Percentiles rank a stretch among this genome's conserved stretches.
These are phyloP conservation scores for Odocoileus virginianus DNA, from an alignment of 2,113 vertebrate genomes.

Conservation along the genomic window DNA sequence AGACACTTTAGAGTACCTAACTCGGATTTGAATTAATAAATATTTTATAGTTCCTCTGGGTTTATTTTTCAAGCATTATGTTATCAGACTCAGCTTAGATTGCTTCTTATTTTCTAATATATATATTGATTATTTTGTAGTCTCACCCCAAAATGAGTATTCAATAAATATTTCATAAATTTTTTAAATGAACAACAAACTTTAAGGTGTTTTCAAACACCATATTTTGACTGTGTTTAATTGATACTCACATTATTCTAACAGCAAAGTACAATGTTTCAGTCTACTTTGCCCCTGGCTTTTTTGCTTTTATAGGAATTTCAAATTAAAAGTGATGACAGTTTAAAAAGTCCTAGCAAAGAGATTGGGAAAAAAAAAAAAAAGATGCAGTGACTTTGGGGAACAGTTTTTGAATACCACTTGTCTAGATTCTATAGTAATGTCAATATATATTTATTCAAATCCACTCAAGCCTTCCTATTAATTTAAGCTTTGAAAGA, in stretches of 20 bases:
- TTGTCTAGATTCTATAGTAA: neutral
- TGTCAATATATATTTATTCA: neutral
- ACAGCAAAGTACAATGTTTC: neutral
- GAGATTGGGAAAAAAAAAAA: neutral
- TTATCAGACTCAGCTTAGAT: neutral
- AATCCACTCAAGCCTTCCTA: neutral
- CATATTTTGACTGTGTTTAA: neutral
- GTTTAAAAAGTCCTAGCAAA: conserved; percentile 1
- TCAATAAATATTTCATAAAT: conserved; percentile 47
- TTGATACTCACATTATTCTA: conserved; percentile 19
- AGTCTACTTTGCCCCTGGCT: neutral
- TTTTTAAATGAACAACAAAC: conserved; percentile 28
- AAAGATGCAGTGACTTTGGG: neutral
- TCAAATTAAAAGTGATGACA: neutral
- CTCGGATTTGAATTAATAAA: conserved; percentile 50
- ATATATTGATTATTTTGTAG: conserved; percentile 13
- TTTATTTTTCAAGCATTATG: conserved; percentile 31
- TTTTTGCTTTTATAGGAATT: conserved; percentile 10
- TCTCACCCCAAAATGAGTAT: neutral
- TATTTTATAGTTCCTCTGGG: conserved; percentile 39
- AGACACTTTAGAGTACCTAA: conserved; percentile 31
- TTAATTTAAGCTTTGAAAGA: neutral
- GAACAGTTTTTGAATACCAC: neutral
- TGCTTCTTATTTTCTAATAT: conserved; percentile 28
- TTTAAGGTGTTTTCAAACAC: neutral